Percentiles rank a stretch among this genome's conserved stretches.
phyloP scores from a whole-genome alignment of 2,797 vertebrate genomes.

The Capromys pilorides region DNA sequence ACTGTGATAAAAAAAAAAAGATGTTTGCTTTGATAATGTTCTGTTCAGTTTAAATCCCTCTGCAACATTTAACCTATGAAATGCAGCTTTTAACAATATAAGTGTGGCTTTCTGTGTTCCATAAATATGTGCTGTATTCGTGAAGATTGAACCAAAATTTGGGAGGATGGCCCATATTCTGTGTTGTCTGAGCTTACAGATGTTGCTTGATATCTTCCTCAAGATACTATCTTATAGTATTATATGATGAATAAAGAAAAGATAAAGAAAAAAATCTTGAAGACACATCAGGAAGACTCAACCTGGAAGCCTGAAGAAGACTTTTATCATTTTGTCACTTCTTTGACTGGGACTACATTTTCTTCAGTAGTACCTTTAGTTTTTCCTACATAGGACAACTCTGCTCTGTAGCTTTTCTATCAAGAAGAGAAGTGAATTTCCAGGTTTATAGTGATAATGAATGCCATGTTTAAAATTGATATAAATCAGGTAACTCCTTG shows the following conservation, averaged over 20 bases:
- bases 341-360: conserved; percentile 60
- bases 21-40: conserved; percentile 31
- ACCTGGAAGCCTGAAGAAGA: conserved; percentile 66
- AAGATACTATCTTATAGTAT: conserved; percentile 66
- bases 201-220: conserved; percentile 64
- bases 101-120: conserved; percentile 70
- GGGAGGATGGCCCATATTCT: conserved; percentile 44
- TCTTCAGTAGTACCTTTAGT: conserved; percentile 45
- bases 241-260: conserved; percentile 53
- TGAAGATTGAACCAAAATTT: conserved; percentile 60
- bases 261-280: conserved; percentile 65
- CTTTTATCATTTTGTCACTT: conserved; percentile 54
- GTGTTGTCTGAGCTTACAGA: conserved; percentile 62
- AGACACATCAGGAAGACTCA: conserved; percentile 51
- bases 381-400: not conserved
- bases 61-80: conserved; percentile 55
- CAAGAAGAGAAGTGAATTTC: conserved; percentile 53
- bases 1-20: conserved; percentile 14
- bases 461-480: conserved; percentile 58
- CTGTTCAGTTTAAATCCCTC: conserved; percentile 57
- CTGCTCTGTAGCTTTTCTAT: conserved; percentile 39
- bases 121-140: conserved; percentile 62
- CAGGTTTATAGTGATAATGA: conserved; percentile 46
- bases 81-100: conserved; percentile 55
- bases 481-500: conserved; percentile 57